phyloP scores from a whole-genome alignment of 2,113 vertebrate genomes.

The Nibea albiflora region DNA sequence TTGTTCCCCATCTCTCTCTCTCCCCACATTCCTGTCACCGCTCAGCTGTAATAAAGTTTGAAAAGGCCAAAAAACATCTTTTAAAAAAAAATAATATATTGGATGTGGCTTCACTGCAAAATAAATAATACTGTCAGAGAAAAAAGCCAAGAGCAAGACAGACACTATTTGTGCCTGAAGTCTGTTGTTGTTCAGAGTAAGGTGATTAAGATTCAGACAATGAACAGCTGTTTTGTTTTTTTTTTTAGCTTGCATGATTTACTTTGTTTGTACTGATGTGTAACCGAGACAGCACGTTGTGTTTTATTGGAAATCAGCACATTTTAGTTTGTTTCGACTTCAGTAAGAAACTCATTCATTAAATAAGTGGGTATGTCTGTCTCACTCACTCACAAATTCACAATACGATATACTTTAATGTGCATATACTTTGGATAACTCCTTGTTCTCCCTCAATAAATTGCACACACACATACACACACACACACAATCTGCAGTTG shows the following conservation, averaged over 20 bases:
- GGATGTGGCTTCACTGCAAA: conserved; percentile 11
- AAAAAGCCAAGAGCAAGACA: background rate
- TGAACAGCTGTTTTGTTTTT: conserved; percentile 19
- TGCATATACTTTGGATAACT: background rate
- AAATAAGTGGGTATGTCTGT: background rate
- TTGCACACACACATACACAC: background rate
- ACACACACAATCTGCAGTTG: background rate
- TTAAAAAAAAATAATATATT: background rate
- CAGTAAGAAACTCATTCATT: background rate
- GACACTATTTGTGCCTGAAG: background rate
- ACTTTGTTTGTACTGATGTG: conserved; percentile 10
- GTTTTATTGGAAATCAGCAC: conserved; percentile 16
- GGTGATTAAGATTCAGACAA: conserved; percentile 16
- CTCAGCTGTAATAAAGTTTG: too few species aligned
- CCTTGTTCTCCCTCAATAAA: background rate
- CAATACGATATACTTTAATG: background rate
- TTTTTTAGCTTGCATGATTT: background rate
- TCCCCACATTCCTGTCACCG: too few species aligned
- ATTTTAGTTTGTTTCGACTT: background rate
- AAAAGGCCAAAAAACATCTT: too few species aligned
- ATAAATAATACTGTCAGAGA: background rate
- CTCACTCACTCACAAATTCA: background rate
- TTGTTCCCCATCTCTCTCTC: too few species aligned
- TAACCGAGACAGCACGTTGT: background rate
- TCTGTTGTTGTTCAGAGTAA: conserved; percentile 8